Percentiles rank a stretch among this genome's conserved stretches.
Evolutionary conservation across 2,888 invertebrate genomes (phyloP).

Genomic region (Syrista parreyssii): DNA sequence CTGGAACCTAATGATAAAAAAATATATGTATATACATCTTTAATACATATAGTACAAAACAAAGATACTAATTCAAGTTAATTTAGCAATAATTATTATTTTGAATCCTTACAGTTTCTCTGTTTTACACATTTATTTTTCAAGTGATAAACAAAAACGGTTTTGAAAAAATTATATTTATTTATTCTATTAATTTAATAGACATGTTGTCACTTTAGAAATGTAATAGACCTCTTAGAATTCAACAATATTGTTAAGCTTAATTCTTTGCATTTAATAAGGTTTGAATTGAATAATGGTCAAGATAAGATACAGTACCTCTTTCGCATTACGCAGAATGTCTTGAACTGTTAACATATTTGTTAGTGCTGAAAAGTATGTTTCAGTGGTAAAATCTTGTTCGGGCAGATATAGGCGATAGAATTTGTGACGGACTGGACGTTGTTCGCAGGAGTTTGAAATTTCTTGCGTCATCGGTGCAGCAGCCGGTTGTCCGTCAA

Average conservation of each 20-base stretch:
- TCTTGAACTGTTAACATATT: conserved; percentile 73
- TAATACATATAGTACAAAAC: neutral
- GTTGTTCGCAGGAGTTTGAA: conserved; percentile 57
- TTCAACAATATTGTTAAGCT: neutral
- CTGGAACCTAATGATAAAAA: conserved; percentile 51
- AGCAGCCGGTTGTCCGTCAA: conserved; percentile 71
- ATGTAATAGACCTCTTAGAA: neutral
- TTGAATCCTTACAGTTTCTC: neutral
- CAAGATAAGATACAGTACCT: conserved; percentile 61
- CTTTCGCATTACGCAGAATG: conserved; percentile 68
- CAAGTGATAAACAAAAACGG: neutral
- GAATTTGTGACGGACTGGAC: conserved; percentile 67
- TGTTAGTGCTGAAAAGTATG: conserved; percentile 73
- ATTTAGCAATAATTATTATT: neutral
- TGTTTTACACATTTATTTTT: neutral
- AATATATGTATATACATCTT: conserved; percentile 10
- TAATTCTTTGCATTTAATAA: neutral
- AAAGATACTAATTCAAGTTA: neutral
- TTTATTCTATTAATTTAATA: neutral
- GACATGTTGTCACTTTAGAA: neutral
- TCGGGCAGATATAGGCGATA: conserved; percentile 75
- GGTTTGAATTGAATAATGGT: neutral
- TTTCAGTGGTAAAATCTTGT: conserved; percentile 68
- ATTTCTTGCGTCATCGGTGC: conserved; percentile 37
- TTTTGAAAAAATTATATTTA: neutral